Evolutionary conservation across 2,797 vertebrate species (phyloP), one percentile per base, ranked within the genome.

Genomic region (Sebastes minor): DNA sequence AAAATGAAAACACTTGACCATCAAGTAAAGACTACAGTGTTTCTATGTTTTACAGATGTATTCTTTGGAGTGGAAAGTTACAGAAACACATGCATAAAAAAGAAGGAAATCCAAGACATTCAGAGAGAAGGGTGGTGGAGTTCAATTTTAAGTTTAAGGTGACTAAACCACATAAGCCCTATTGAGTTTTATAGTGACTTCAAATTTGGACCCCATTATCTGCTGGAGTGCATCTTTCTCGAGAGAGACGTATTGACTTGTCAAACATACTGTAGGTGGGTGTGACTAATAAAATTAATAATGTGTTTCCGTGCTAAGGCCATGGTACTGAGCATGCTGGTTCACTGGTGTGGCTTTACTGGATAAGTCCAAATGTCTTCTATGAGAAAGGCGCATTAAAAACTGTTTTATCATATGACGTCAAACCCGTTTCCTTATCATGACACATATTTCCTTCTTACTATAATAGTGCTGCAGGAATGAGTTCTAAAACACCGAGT

Each of bases 31-130:
- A 69, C 56, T 38, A 35, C 6, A 32, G 20, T 20, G 57, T 49
- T 61, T 78, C 14, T 57, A 9, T 55, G 46, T 80, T 78, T 74
- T 11, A 71, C 38, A 66, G n/a, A 33, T 6, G 23, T 53, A 8
- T 62, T 74, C 6, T 80, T 42, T 60, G 5, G 20, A 63, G 27
- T 25, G n/a, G 38, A 65, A 52, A 13, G 33, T 60, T 12, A 76
- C 2, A 69, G 56, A 49, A 30, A 61, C 20, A 64, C 3, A 75
- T 78, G 79, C 74, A 55, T 84, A 85, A 77, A 67, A 42, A 78
- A 69, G 38, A 85, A 71, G 76, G 72, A 85, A 85, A 86, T 82
- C 76, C 79, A 84, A 72, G 33, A 11, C 60, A 80, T 61, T 82
- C 52, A 82, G 22, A 87, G 60, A 71, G 23, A 66, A 66, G 35